Evolutionary conservation across 2,888 invertebrate genomes (phyloP), one percentile per base, ranked within the genome.

Genomic region (Drosophila paramelanica): DNA sequence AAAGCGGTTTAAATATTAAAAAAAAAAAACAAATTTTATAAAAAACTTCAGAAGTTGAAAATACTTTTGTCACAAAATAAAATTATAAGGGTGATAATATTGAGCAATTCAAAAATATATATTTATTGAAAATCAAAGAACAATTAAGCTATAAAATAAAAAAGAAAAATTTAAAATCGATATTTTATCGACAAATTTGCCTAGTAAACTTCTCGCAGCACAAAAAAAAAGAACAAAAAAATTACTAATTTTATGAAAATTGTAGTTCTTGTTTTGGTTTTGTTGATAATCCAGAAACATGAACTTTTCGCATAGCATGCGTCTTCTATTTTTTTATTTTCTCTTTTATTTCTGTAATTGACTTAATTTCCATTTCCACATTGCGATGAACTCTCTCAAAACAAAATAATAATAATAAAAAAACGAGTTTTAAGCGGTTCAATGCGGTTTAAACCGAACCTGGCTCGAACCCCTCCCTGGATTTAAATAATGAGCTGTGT

Each of bases 351-450:
- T 14, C 31, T 55, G 49, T 47, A 49, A 68, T 60, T 77, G 53
- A 52, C 39, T 45, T 47, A 50, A 67, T 70, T 68, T 61, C 33
- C 57, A 59, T 43, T 45, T 67, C n/a, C 66, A 57, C 47, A 50
- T 66, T 53, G 56, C 36, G 25, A 33, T 50, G 36, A 17, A 31
- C 50, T 25, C 33, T 11, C 23, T n/a, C 41, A 53, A 39, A 38
- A 38, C n/a, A 38, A n/a, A 38, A 39, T 2, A 38, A 38, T 13
- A 42, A 17, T 36, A 13, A 11, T 13, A 42, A 39, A n/a, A 56
- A 58, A 43, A 38, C 60, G 68, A 52, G 55, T 60, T 41, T 39
- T 42, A 69, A 62, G 77, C 62, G 64, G 72, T 69, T 76, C 47
- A 5, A 58, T 42, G 77, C 62, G 59, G 73, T 64, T 73, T 31